phyloP scores from a whole-genome alignment of 2,888 invertebrate genomes.

The Nomada ferruginata region DNA sequence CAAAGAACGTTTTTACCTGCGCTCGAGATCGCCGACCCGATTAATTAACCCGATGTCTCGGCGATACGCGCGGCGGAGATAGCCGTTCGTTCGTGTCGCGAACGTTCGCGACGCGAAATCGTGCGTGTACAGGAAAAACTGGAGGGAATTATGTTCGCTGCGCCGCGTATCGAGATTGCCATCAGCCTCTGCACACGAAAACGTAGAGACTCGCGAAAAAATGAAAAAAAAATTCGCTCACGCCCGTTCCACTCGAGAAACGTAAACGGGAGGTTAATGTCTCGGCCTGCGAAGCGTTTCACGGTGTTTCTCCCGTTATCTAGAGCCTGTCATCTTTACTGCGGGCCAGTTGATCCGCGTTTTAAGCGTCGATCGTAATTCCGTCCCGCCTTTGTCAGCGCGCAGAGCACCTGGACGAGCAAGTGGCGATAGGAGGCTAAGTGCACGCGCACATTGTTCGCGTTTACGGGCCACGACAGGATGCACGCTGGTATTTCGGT shows the following conservation, averaged over 20 bases:
- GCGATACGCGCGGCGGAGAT: constrained; percentile 23
- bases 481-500: constrained; percentile 19
- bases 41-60: constrained; percentile 37
- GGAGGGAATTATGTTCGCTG: background rate
- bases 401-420: constrained; percentile 6
- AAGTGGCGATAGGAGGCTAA: constrained; percentile 48
- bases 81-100: constrained; percentile 19
- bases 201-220: no score
- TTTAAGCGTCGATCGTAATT: constrained; percentile 58
- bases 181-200: constrained; percentile 1
- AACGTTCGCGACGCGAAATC: constrained; percentile 30
- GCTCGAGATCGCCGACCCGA: background rate
- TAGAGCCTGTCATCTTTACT: constrained; percentile 43
- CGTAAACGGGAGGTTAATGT: background rate
- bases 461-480: constrained; percentile 41
- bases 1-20: background rate
- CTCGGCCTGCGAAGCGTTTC: constrained; percentile 7
- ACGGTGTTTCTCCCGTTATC: constrained; percentile 41
- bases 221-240: background rate
- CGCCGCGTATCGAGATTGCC: constrained; percentile 8
- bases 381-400: constrained; percentile 50
- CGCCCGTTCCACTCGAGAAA: background rate
- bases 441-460: constrained; percentile 46
- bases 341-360: constrained; percentile 45
- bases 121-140: constrained; percentile 12